phyloP scores from a whole-genome alignment of 2,888 invertebrate species.

The Drosophila mulleri region DNA sequence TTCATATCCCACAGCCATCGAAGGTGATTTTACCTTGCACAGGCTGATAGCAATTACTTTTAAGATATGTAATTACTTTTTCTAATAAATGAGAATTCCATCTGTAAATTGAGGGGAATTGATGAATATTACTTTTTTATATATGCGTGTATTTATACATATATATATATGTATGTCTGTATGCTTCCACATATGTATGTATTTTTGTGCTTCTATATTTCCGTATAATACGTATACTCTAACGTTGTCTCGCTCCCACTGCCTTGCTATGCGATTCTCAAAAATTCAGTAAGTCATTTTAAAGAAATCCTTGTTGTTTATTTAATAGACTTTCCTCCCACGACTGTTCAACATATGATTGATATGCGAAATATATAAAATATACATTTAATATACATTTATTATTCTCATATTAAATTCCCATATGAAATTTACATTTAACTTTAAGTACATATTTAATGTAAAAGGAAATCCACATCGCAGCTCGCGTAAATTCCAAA shows the following conservation, averaged over 20 bases:
- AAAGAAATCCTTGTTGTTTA: neutral
- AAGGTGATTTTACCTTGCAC: neutral
- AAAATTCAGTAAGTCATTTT: no score
- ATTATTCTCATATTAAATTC: no score
- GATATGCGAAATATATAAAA: no score
- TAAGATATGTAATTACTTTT: conserved; percentile 3
- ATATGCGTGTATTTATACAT: no score
- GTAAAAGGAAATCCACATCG: neutral
- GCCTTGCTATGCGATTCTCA: no score
- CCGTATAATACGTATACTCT: neutral
- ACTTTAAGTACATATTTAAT: neutral
- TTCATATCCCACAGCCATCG: neutral
- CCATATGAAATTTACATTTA: neutral
- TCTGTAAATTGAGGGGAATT: neutral
- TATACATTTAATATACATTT: no score
- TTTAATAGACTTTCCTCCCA: neutral
- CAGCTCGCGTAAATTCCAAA: neutral
- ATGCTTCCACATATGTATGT: no score
- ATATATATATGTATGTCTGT: no score
- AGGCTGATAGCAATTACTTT: neutral
- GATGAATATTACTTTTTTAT: no score
- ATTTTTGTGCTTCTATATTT: neutral
- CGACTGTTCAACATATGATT: no score
- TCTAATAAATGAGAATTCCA: neutral
- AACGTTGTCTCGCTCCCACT: no score